Evolutionary conservation across 1,140 invertebrate species (phyloP), one percentile per base, ranked within the genome.

Genomic region (Thrips palmi): DNA sequence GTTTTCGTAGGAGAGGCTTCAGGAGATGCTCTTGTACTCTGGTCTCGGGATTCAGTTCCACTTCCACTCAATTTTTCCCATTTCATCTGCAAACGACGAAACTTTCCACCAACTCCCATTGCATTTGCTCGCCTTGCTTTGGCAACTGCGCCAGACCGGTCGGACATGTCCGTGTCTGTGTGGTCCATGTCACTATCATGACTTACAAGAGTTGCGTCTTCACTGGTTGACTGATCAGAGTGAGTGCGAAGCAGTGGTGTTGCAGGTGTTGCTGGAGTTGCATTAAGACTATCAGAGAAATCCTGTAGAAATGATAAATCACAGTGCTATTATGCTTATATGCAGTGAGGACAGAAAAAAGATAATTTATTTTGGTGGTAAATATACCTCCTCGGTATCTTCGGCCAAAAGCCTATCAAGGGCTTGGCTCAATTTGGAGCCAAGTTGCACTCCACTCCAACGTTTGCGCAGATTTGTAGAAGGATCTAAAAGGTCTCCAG

Each of bases 71-170:
- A 64, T 53, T 78, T 65, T 55, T 89, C 84, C 84, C 83, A 89
- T 51, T 84, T 83, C 53, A 80, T 71, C 49, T 87, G 83, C 21
- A 89, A 55, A 22, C 76, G 69, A 25, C 76, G 68, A 56, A 87
- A 88, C 45, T 64, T 67, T 2, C 62, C 54, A 36, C 58, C 59
- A 6, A 58, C 58, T 10, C 57, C 50, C 19, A 58, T 38, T 3
- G 50, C 52, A 11, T 28, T 24, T 15, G 12, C 15, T 5, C 22
- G 35, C 20, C 30, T 33, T n/a, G 33, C 35, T 20, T 32, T 42
- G 1, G 4, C 27, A 2, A 41, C 39, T 31, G 27, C 35, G 31
- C 34, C 35, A 28, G 35, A 15, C 35, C 19, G 11, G 18, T 24
- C 22, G 20, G 14, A 20, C n/a, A 37, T 15, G 23, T 41, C 40